A percentile compares a stretch with the other conserved stretches of the same genome.
Conservation (phyloP, 2,888 invertebrate genomes). For the Laothoe populi region DNA sequence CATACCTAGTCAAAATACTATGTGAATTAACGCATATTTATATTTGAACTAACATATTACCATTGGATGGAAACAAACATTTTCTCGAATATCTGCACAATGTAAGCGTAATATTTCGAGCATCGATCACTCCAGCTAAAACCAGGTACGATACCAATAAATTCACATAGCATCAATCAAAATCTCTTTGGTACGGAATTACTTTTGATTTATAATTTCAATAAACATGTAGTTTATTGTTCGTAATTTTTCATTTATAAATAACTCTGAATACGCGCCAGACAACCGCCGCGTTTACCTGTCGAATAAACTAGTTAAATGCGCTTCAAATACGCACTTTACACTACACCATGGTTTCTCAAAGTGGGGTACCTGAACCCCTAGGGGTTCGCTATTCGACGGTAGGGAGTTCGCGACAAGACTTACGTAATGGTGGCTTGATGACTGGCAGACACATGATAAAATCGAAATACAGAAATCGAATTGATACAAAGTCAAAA, state of each 20-base stretch:
- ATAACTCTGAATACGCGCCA: slow-evolving; percentile 43
- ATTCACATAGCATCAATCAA: slow-evolving; percentile 26
- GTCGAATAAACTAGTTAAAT: slow-evolving; percentile 21
- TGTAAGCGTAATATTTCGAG: slow-evolving; percentile 23
- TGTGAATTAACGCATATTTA: slow-evolving; percentile 14
- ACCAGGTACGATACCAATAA: slow-evolving; percentile 25
- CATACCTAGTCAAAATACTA: slow-evolving; percentile 18
- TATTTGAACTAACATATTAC: slow-evolving; percentile 12
- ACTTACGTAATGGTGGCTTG: no score
- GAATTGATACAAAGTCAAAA: no score
- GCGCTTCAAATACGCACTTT: neutral
- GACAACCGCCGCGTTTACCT: slow-evolving; percentile 25
- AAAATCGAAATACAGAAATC: no score
- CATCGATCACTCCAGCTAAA: slow-evolving; percentile 17
- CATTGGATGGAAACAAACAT: slow-evolving; percentile 1
- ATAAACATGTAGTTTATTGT: slow-evolving; percentile 42
- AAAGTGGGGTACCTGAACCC: no score
- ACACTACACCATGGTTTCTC: no score
- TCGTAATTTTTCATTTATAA: slow-evolving; percentile 37
- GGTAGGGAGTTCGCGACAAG: no score
- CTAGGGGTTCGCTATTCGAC: no score
- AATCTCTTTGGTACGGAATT: slow-evolving; percentile 26
- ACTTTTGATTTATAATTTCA: slow-evolving; percentile 33
- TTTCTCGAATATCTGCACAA: slow-evolving; percentile 18
- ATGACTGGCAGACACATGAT: no score